Base-by-base conservation (phyloP, 2,797 vertebrate genomes). In the Rhabdomys pumilio region DNA sequence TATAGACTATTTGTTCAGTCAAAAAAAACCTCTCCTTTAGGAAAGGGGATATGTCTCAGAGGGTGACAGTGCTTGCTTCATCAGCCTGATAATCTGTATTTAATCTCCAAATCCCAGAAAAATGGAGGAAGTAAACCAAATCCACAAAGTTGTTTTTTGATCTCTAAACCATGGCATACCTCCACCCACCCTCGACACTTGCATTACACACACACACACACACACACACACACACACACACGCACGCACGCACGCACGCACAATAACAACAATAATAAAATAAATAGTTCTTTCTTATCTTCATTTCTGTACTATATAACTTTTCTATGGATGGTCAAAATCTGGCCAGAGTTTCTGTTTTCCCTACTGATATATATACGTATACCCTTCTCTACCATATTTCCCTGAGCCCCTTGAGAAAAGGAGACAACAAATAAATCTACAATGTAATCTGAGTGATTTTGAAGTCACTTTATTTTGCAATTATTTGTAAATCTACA, bases 1-100 rank as follows among this genome's bases (percentile, higher is more conserved):
- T 47, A 94, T 38, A 95, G 80, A 87, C 55, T 90, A 80, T 61
- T 57, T 80, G 55, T 63, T 50, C 41, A 86, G n/a, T 73, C 75
- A 87, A 63, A 95, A 95, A 65, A 65, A 63, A 65, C 31, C 13
- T 95, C 34, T 76, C 41, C 41, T 44, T 4, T 72, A 87, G 85
- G 24, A 26, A 14, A 55, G 47, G 15, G 2, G 50, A 73, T 41
- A 13, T 57, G 50, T 55, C 67, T 73, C 50, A 41, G 22, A 38
- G 14, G n/a, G 22, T 31, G n/a, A 73, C 1, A 6, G 15, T 11
- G 57, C 50, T 87, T 41, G 50, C n/a, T 73, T 29, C 19, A 38
- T 55, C 29, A 57, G 22, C 24, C 22, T 55, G 14, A 38, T 29
- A 57, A 41, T n/a, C 50, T 57, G 29, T 31, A 57, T 73, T 73